phyloP scores from a whole-genome alignment of 1,140 invertebrate genomes.

The Ganaspis sp. region DNA sequence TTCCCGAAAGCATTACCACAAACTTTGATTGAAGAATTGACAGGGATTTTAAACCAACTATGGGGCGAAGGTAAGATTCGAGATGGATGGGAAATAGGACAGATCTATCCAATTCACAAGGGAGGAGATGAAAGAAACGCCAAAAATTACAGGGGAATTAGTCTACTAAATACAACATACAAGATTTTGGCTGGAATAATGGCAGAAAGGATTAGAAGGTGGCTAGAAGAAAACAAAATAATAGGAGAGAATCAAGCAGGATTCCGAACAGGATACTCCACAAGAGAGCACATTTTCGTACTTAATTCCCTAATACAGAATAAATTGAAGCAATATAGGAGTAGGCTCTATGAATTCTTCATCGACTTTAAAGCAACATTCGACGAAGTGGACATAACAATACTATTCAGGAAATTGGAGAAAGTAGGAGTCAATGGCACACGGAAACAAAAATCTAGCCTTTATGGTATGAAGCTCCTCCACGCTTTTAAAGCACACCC shows the following conservation, averaged over 20 bases:
- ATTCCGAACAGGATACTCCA: constrained; percentile 38
- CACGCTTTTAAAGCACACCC: too few species aligned
- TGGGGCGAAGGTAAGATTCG: too few species aligned
- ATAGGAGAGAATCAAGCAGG: constrained; percentile 42
- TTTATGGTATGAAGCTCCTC: too few species aligned
- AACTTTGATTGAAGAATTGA: too few species aligned
- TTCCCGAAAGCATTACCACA: too few species aligned
- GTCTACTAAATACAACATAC: constrained; percentile 19
- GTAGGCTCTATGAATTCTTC: constrained; percentile 3
- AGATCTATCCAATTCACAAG: constrained; percentile 24
- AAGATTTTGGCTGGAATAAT: constrained; percentile 40
- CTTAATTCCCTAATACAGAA: too few species aligned
- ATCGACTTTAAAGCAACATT: constrained; percentile 30
- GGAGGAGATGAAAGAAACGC: not conserved
- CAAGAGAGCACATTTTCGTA: constrained; percentile 42
- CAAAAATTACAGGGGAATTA: constrained; percentile 12
- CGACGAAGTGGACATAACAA: constrained; percentile 19
- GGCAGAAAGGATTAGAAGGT: constrained; percentile 37
- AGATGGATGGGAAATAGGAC: too few species aligned
- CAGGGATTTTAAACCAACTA: too few species aligned
- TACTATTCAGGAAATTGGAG: constrained; percentile 2
- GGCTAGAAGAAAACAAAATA: constrained; percentile 36
- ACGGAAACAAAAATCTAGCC: too few species aligned
- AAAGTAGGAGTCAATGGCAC: constrained; percentile 30
- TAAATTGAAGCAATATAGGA: constrained; percentile 22